phyloP scores from a whole-genome alignment of 2,797 vertebrate genomes.

The Ataeniobius toweri region DNA sequence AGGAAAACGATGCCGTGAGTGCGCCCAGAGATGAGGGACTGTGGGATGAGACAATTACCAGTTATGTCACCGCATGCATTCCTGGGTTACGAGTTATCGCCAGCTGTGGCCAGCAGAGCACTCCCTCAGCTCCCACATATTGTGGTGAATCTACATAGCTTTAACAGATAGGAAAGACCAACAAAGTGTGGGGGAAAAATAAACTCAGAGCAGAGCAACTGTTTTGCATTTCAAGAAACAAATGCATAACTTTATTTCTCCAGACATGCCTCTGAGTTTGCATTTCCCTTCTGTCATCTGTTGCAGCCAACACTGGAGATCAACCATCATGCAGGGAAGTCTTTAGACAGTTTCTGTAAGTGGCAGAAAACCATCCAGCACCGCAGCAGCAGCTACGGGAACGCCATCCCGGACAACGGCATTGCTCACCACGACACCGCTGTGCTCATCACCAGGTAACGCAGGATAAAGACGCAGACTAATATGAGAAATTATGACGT shows the following conservation, averaged over 20 bases:
- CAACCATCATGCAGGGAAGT: slow-evolving; percentile 96
- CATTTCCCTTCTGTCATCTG: slow-evolving; percentile 32
- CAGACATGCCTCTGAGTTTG: slow-evolving; percentile 9
- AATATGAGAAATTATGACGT: background rate
- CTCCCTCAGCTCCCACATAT: slow-evolving; percentile 55
- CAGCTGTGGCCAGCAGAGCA: slow-evolving; percentile 69
- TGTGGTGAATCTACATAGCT: slow-evolving; percentile 31
- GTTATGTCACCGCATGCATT: slow-evolving; percentile 80
- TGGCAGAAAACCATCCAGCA: slow-evolving; percentile 98
- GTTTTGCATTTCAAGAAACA: slow-evolving; percentile 1
- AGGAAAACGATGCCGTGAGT: slow-evolving; percentile 60
- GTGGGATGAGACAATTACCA: slow-evolving; percentile 80
- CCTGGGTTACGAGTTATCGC: slow-evolving; percentile 74
- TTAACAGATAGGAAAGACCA: slow-evolving; percentile 30
- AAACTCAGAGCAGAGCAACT: slow-evolving; percentile 19
- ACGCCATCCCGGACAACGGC: slow-evolving; percentile 95
- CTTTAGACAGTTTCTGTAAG: slow-evolving; percentile 98
- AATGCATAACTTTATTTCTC: background rate
- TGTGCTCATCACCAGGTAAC: slow-evolving; percentile 94
- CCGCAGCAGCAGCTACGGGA: slow-evolving; percentile 90
- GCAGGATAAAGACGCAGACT: slow-evolving; percentile 39
- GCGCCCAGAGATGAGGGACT: slow-evolving; percentile 70
- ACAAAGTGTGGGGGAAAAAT: slow-evolving; percentile 20
- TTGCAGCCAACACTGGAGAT: slow-evolving; percentile 93
- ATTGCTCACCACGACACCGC: slow-evolving; percentile 97